These are phyloP conservation scores for Oscheius sp. DNA, from an alignment of 2,888 invertebrate species.

Conservation along the genomic window DNA sequence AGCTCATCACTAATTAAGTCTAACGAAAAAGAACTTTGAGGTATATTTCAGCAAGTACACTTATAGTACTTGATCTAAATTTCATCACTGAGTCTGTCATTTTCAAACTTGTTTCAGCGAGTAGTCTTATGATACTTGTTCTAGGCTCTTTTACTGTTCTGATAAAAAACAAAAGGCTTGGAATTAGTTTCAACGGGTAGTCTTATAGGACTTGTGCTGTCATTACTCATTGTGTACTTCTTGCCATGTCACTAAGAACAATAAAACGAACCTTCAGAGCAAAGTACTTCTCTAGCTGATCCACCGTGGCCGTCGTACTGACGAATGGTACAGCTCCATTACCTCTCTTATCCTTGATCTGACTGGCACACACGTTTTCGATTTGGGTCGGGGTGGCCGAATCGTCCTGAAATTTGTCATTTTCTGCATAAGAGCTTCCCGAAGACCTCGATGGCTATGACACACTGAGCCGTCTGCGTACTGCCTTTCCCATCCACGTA, in stretches of 20 bases:
- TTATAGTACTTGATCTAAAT: too few species aligned
- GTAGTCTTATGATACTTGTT: too few species aligned
- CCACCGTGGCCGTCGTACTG: conserved; percentile 13
- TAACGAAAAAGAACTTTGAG: too few species aligned
- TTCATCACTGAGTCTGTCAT: too few species aligned
- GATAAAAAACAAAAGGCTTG: too few species aligned
- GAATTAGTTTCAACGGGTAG: too few species aligned
- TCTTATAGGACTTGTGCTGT: too few species aligned
- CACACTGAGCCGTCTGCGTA: conserved; percentile 14
- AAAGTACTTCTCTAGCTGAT: conserved; percentile 27
- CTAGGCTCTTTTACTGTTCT: too few species aligned
- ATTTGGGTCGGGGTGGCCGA: conserved; percentile 10
- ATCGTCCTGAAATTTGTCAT: not conserved
- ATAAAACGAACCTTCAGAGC: conserved; percentile 12
- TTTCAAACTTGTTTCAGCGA: too few species aligned
- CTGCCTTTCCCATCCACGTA: conserved; percentile 26
- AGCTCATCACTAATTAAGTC: too few species aligned
- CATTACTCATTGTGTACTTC: too few species aligned
- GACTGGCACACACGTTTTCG: not conserved
- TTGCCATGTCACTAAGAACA: not conserved
- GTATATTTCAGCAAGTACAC: too few species aligned
- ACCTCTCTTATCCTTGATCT: conserved; percentile 20
- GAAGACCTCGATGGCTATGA: conserved; percentile 20
- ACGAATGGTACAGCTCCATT: conserved; percentile 2
- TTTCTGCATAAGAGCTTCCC: not conserved